A percentile compares a stretch with the other conserved stretches of the same genome.
Conservation (phyloP, 2,888 invertebrate species). For the Acanthosepion lycidas region DNA sequence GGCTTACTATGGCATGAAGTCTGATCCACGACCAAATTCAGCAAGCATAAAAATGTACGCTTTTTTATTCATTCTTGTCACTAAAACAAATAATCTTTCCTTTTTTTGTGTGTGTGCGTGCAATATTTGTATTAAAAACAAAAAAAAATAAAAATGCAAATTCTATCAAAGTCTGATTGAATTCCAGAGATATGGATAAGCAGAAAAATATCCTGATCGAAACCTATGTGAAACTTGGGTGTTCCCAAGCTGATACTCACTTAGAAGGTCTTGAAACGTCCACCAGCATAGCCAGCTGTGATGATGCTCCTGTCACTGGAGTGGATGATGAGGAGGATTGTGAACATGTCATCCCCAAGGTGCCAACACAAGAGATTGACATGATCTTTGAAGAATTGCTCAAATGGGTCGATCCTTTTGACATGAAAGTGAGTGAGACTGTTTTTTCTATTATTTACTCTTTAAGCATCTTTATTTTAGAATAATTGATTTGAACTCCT, state of each 20-base stretch:
- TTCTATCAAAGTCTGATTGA: background rate
- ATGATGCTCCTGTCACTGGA: slow-evolving; percentile 35
- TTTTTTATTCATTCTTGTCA: background rate
- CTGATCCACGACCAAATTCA: slow-evolving; percentile 84
- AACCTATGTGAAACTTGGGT: slow-evolving; percentile 79
- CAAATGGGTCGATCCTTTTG: slow-evolving; percentile 87
- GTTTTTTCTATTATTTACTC: background rate
- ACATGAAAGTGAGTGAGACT: slow-evolving; percentile 81
- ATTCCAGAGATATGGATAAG: slow-evolving; percentile 85
- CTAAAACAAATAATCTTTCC: background rate
- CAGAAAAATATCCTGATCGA: slow-evolving; percentile 87
- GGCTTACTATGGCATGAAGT: slow-evolving; percentile 88
- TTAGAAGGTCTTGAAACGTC: slow-evolving; percentile 52
- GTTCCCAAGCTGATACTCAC: slow-evolving; percentile 67
- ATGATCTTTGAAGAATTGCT: slow-evolving; percentile 82
- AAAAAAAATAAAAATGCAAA: background rate
- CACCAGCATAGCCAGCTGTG: slow-evolving; percentile 79
- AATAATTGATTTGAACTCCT: no score
- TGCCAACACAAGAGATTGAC: slow-evolving; percentile 79
- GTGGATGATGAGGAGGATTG: slow-evolving; percentile 39
- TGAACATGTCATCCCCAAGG: slow-evolving; percentile 57
- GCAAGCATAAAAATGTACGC: slow-evolving; percentile 86
- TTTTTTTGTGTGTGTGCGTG: background rate
- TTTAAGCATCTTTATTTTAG: background rate
- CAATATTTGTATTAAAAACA: background rate